Evolutionary conservation across 2,113 vertebrate species (phyloP), one percentile per base, ranked within the genome.

Genomic region (Sylvia atricapilla): DNA sequence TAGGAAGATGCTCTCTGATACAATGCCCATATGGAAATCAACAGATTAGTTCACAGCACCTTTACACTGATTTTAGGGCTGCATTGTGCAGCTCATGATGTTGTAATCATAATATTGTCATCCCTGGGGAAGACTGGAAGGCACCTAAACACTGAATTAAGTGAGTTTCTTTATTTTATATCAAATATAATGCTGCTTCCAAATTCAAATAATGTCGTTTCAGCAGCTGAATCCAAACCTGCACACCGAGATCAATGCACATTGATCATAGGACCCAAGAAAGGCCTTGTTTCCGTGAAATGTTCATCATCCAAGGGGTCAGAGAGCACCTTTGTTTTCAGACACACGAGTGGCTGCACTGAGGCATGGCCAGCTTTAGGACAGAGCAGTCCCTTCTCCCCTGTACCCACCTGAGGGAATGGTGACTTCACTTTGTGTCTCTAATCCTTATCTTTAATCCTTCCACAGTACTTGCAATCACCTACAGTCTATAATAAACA

Each of bases 41-140:
- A 23, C 43, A 46, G 33, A 13, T 68, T 19, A 73, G 15, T 17
- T 39, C 53, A 10, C 3, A 79, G 66, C 44, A 59, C 62, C 15
- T 67, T 67, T 35, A 35, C 22, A 5, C 4, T 39, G 22, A 78
- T 49, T 72, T 52, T 15, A 74, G 47, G 31, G 8, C 41, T 64
- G 53, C 0, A 1, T 72, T 3, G 9, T 1, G 0, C 33, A 74
- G 64, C 55, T 78, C 4, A 0, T 35, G 22, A 27, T 59, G 24
- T 19, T 60, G 35, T 30, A 66, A 73, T 5, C 27, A 24, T 10
- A 72, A 28, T 35, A 50, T 43, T 66, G n/a, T 55, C 46, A 46
- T 47, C 5, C 7, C 30, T 79, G 53, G 37, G 28, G 68, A 64
- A 58, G 49, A 31, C 27, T 64, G 28, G 15, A 10, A 81, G 13